These are phyloP conservation scores for Spilogale gracilis DNA, from an alignment of 2,113 vertebrate species.

Conservation along the genomic window DNA sequence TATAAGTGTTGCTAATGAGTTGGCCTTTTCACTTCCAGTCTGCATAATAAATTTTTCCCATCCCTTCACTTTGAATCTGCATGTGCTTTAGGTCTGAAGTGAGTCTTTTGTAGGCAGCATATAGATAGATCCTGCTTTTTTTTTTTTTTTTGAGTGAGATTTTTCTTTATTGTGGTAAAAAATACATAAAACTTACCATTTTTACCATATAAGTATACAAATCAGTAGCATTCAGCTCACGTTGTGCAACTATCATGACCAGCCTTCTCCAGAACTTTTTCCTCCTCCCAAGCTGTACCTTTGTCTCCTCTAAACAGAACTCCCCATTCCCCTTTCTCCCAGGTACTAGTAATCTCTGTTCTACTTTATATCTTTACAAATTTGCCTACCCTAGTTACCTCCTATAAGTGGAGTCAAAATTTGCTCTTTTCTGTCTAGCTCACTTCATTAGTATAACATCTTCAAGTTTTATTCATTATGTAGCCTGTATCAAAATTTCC, in stretches of 20 bases:
- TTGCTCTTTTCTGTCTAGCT: neutral
- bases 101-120: neutral
- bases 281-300: neutral
- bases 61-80: neutral
- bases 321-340: neutral
- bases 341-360: neutral
- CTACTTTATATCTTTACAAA: neutral
- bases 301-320: neutral
- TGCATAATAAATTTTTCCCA: neutral
- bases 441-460: neutral
- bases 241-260: neutral
- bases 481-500: neutral
- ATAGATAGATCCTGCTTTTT: neutral
- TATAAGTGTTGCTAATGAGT: neutral
- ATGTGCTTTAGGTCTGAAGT: neutral
- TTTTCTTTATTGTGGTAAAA: constrained; percentile 39
- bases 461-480: neutral
- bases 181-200: neutral
- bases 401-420: neutral
- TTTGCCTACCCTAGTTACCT: neutral
- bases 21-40: neutral
- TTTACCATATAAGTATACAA: neutral
- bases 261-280: neutral
- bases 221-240: neutral
- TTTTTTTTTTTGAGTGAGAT: neutral